Evolutionary conservation across 2,888 invertebrate genomes (phyloP).

Genomic region (Drosophila pegasa): DNA sequence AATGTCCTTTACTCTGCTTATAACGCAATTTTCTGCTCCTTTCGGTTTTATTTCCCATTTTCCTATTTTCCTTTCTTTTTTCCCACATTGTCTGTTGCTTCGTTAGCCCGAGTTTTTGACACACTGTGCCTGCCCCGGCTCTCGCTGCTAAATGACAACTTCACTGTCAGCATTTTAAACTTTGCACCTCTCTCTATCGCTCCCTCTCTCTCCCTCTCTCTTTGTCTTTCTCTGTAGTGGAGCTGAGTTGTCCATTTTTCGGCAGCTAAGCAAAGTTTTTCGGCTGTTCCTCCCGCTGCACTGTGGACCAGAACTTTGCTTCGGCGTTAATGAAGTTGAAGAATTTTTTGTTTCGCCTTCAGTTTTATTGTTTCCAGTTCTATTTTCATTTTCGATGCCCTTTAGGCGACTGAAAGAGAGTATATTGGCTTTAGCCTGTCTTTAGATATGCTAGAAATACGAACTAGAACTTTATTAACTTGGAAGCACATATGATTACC

Average conservation of each 20-base stretch:
- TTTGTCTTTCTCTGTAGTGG: neutral
- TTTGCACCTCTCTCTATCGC: constrained; percentile 25
- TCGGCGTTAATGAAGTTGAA: constrained; percentile 76
- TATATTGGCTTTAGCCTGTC: too few species aligned
- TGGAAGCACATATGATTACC: too few species aligned
- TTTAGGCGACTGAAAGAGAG: constrained; percentile 3
- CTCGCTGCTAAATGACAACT: constrained; percentile 70
- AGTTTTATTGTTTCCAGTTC: constrained; percentile 31
- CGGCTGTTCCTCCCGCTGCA: constrained; percentile 47
- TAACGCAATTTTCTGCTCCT: constrained; percentile 74
- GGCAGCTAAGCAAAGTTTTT: constrained; percentile 62
- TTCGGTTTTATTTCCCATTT: constrained; percentile 16
- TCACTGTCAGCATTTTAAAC: constrained; percentile 76
- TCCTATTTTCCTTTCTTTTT: constrained; percentile 13
- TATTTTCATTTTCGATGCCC: neutral
- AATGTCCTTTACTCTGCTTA: constrained; percentile 79
- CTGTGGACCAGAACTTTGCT: constrained; percentile 62
- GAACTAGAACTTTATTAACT: too few species aligned
- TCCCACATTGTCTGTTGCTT: constrained; percentile 70
- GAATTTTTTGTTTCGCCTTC: constrained; percentile 50
- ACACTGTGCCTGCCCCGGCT: constrained; percentile 58
- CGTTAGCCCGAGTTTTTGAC: constrained; percentile 66
- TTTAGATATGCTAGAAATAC: too few species aligned
- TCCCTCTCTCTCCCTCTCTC: neutral
- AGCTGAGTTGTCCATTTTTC: constrained; percentile 59